A percentile compares a stretch with the other conserved stretches of the same genome.
Conservation (phyloP, 2,888 invertebrate species). For the Lysandra coridon region DNA sequence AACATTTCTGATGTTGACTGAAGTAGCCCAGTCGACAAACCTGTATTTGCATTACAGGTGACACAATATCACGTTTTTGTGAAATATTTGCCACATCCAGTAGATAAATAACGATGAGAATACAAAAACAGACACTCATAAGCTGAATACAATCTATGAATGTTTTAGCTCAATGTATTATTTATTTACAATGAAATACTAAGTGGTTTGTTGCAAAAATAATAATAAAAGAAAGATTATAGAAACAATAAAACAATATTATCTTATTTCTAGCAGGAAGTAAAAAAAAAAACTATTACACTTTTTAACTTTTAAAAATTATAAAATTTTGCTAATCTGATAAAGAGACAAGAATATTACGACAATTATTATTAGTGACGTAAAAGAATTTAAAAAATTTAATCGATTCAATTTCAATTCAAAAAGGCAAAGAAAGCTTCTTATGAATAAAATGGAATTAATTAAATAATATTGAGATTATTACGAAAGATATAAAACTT, state of each 20-base stretch:
- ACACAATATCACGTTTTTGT: slow-evolving; percentile 17
- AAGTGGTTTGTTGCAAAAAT: not conserved
- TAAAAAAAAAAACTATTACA: not conserved
- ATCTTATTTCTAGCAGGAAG: not conserved
- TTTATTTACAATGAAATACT: slow-evolving; percentile 6
- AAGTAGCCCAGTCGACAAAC: slow-evolving; percentile 39
- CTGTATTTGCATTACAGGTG: slow-evolving; percentile 34
- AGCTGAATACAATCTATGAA: slow-evolving; percentile 18
- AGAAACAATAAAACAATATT: not conserved
- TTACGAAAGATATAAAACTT: too few relatives aligned
- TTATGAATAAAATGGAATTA: too few relatives aligned
- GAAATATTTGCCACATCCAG: slow-evolving; percentile 8
- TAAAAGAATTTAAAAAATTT: too few relatives aligned
- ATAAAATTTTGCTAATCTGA: too few relatives aligned
- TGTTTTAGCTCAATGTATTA: not conserved
- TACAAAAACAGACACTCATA: not conserved
- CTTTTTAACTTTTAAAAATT: too few relatives aligned
- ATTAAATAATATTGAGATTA: too few relatives aligned
- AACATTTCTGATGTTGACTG: slow-evolving; percentile 35
- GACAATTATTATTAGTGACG: too few relatives aligned
- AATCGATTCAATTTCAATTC: too few relatives aligned
- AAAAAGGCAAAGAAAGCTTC: too few relatives aligned
- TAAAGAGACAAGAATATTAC: too few relatives aligned
- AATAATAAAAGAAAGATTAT: not conserved
- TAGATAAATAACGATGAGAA: not conserved